phyloP scores from a whole-genome alignment of 2,888 invertebrate genomes.

The Eupithecia abbreviata region DNA sequence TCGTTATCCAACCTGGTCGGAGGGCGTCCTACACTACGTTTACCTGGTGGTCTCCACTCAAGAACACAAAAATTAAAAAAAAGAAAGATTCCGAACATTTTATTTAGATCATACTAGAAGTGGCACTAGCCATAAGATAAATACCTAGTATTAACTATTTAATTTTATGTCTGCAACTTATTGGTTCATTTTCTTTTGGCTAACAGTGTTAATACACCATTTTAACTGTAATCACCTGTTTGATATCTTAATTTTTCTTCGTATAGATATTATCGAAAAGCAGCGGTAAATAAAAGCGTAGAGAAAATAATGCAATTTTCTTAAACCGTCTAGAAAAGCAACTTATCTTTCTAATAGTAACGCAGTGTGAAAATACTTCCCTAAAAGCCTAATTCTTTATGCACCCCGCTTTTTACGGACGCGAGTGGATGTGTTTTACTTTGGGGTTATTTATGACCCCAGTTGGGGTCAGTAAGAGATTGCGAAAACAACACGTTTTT shows the following conservation, averaged over 20 bases:
- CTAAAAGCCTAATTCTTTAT: slow-evolving; percentile 79
- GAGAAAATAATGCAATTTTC: neutral
- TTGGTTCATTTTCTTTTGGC: too few species aligned
- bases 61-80: too few species aligned
- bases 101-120: too few species aligned
- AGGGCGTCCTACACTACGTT: too few species aligned
- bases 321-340: slow-evolving; percentile 4
- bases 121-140: too few species aligned
- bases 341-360: slow-evolving; percentile 18
- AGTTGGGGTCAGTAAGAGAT: slow-evolving; percentile 40
- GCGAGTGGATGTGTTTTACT: slow-evolving; percentile 64
- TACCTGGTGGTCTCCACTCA: too few species aligned
- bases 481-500: slow-evolving; percentile 43
- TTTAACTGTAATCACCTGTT: neutral
- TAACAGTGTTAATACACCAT: too few species aligned
- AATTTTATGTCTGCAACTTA: too few species aligned
- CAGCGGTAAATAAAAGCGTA: neutral
- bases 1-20: too few species aligned
- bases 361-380: slow-evolving; percentile 68
- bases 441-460: slow-evolving; percentile 69
- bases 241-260: neutral
- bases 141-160: too few species aligned
- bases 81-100: too few species aligned
- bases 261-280: neutral
- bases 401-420: slow-evolving; percentile 74